Evolutionary conservation across 2,113 vertebrate genomes (phyloP).

Genomic region (Puffinus mauretanicus): DNA sequence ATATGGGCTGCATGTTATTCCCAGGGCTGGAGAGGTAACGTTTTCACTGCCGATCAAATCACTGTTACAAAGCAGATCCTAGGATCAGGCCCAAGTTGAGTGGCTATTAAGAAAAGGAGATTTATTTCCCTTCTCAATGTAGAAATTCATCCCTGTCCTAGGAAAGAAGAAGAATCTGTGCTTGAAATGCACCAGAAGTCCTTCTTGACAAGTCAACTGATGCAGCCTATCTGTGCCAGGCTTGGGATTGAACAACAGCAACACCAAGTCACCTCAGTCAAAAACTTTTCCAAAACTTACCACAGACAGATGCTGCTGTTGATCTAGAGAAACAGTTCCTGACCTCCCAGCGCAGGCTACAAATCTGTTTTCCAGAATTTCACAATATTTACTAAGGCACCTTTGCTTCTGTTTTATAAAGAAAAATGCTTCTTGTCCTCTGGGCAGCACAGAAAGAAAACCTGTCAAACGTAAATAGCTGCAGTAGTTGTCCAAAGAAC

Average conservation of each 20-base stretch:
- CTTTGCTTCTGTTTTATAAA: background rate
- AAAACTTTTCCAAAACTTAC: background rate
- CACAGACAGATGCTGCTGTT: background rate
- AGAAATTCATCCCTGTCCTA: background rate
- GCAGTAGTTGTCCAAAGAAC: background rate
- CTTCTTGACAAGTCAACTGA: background rate
- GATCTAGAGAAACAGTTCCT: background rate
- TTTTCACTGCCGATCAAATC: background rate
- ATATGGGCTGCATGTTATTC: background rate
- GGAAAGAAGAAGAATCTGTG: background rate
- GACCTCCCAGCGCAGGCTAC: background rate
- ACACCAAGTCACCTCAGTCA: background rate
- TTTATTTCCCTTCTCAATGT: background rate
- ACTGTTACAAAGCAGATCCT: background rate
- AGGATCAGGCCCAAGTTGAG: background rate
- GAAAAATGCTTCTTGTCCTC: background rate
- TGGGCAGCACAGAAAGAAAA: background rate
- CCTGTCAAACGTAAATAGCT: background rate
- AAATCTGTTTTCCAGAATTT: background rate
- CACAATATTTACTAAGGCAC: background rate
- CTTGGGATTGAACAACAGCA: background rate
- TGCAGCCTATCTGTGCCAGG: background rate
- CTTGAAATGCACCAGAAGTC: background rate
- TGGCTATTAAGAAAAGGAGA: background rate
- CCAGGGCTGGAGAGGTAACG: background rate